Base-by-base conservation (phyloP, 2,888 invertebrate species). In the Colletes collaris region DNA sequence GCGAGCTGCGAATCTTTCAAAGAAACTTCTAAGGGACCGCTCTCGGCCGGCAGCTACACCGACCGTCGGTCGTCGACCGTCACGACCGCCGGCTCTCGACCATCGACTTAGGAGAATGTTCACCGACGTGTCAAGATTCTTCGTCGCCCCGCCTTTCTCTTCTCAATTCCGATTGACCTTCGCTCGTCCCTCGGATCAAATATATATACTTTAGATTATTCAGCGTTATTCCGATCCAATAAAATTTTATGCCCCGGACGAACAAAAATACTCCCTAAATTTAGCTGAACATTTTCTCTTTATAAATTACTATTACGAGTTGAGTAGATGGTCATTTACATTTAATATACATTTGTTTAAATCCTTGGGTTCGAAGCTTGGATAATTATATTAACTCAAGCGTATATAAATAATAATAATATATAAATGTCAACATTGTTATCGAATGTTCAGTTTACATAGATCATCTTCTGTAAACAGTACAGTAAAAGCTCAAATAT, bases 1-100 rank as follows among this genome's bases (percentile, higher is more conserved):
- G 79, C 79, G 79, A 83, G 88, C 87, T 84, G 89, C 86, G 85
- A 88, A 90, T 90, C 89, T 90, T 87, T 90, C 86, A 89, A 90
- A 89, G 89, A 86, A 88, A 90, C 89, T 87, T 90, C 88, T 87
- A 85, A 89, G 84, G 89, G 85, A 83, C 86, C 89, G 89, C 87
- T 84, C 83, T 84, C 83, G 78, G 73, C 73, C 80, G 65, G 80
- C 79, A 78, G 86, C 84, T 82, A 74, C 60, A 62, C 62, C 71
- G 74, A 75, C 79, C 67, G 69, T 64, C 67, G 79, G 67, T 71
- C 79, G 70, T 66, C 80, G 78, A 74, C 79, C 79, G 77, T 78
- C 79, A 58, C 79, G 70, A 77, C 63, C 67, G 65, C 55, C 67
- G 67, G 60, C 67, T 52, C 64, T 71, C 81, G 75, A 60, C 79